These are phyloP conservation scores for Drosophila lacteicornis DNA, from an alignment of 1,140 invertebrate genomes.

Conservation along the genomic window DNA sequence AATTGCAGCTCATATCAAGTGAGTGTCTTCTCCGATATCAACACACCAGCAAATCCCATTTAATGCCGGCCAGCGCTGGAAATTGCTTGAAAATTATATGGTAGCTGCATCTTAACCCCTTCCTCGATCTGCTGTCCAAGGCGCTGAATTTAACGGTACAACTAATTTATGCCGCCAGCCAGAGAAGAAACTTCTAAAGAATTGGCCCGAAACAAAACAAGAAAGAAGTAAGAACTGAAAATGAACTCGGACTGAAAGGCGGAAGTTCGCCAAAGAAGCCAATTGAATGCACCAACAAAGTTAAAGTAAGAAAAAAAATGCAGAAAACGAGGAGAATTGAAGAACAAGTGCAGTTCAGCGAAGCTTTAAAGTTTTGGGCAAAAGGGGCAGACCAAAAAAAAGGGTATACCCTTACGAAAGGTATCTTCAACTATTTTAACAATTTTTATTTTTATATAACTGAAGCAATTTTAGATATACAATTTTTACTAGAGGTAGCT, in stretches of 20 bases:
- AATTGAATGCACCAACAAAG: slow-evolving; percentile 67
- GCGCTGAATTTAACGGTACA: slow-evolving; percentile 55
- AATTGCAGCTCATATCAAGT: slow-evolving; percentile 26
- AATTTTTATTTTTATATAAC: not conserved
- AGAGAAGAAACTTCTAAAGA: slow-evolving; percentile 52
- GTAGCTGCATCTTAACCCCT: slow-evolving; percentile 21
- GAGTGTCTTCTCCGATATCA: slow-evolving; percentile 24
- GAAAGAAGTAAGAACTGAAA: slow-evolving; percentile 18
- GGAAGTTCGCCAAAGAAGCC: slow-evolving; percentile 71
- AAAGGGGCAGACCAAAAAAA: slow-evolving; percentile 20
- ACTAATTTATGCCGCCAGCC: slow-evolving; percentile 70
- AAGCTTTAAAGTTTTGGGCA: slow-evolving; percentile 49
- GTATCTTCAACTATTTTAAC: not conserved
- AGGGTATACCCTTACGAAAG: slow-evolving; percentile 38
- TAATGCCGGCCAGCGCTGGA: slow-evolving; percentile 28
- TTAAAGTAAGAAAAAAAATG: slow-evolving; percentile 15
- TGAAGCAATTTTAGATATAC: no score
- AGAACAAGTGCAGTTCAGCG: slow-evolving; percentile 55
- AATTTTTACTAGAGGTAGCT: not conserved
- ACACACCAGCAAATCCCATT: slow-evolving; percentile 43
- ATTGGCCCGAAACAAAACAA: slow-evolving; percentile 44
- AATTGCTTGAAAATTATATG: slow-evolving; percentile 68
- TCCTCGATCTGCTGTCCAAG: not conserved
- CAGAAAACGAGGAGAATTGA: slow-evolving; percentile 10
- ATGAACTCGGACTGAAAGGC: slow-evolving; percentile 45